A percentile compares a stretch with the other conserved stretches of the same genome.
These are phyloP conservation scores for Mamestra brassicae DNA, from an alignment of 2,888 invertebrate genomes.

Conservation along the genomic window DNA sequence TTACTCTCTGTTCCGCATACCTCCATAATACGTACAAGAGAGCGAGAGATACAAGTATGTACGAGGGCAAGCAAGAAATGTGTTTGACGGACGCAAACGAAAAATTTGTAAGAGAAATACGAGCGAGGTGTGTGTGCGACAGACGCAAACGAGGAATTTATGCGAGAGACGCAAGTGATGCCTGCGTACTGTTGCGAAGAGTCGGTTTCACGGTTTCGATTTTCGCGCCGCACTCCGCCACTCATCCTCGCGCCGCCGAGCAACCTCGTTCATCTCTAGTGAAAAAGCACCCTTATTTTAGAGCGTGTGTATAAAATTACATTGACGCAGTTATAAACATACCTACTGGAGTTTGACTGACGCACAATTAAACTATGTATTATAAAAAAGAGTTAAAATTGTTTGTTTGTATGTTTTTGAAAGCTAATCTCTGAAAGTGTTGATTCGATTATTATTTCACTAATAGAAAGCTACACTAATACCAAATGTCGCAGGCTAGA, in stretches of 20 bases:
- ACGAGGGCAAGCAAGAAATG: too few relatives aligned
- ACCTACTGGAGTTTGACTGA: constrained; percentile 30
- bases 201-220: too few relatives aligned
- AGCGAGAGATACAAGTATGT: too few relatives aligned
- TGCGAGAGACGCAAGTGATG: not conserved
- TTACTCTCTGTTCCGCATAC: too few relatives aligned
- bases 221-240: not conserved
- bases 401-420: not conserved
- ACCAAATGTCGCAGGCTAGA: not conserved
- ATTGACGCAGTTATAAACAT: constrained; percentile 47
- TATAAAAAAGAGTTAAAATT: not conserved
- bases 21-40: not conserved
- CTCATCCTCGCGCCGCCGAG: not conserved
- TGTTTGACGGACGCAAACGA: not conserved
- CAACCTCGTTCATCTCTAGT: not conserved
- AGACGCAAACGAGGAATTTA: too few relatives aligned
- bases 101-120: not conserved
- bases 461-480: not conserved
- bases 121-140: too few relatives aligned
- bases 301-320: constrained; percentile 25
- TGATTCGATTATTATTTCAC: too few relatives aligned
- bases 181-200: not conserved
- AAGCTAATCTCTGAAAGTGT: too few relatives aligned
- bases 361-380: constrained; percentile 30
- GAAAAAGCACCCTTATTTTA: not conserved